phyloP scores from a whole-genome alignment of 2,113 vertebrate species.

The Elanus axillaris region DNA sequence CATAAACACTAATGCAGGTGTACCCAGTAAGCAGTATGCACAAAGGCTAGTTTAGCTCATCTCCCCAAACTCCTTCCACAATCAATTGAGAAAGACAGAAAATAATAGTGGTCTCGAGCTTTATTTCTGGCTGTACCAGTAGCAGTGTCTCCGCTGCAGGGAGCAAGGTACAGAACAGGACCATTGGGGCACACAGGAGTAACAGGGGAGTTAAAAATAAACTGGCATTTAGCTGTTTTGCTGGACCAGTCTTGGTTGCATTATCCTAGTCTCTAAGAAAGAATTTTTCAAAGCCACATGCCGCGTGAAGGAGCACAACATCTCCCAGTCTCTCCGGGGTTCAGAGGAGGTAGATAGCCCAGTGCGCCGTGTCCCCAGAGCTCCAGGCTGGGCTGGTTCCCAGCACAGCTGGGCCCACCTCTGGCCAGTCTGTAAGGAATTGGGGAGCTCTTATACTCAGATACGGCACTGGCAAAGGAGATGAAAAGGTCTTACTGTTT shows the following conservation, averaged over 20 bases:
- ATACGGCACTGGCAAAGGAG: background rate
- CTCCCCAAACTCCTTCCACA: background rate
- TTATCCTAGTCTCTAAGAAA: background rate
- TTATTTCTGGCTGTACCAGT: background rate
- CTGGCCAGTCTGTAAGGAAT: background rate
- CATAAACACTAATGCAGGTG: background rate
- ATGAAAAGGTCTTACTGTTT: background rate
- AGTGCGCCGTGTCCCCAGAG: no score
- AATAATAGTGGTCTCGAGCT: background rate
- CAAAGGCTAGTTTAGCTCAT: background rate
- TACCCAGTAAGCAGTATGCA: background rate
- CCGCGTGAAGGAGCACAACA: background rate
- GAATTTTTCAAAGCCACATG: background rate
- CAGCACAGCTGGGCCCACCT: background rate
- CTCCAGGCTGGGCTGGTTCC: background rate
- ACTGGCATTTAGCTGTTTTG: background rate
- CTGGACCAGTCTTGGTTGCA: background rate
- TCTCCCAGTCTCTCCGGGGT: background rate
- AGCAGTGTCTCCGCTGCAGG: rapidly evolving
- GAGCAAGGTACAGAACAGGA: background rate
- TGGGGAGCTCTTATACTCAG: background rate
- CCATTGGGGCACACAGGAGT: background rate
- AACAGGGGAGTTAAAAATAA: background rate
- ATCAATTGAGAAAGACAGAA: background rate
- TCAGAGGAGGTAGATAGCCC: background rate